Conservation (phyloP, 1,140 invertebrate genomes). For the Stratiolaelaps scimitus region DNA sequence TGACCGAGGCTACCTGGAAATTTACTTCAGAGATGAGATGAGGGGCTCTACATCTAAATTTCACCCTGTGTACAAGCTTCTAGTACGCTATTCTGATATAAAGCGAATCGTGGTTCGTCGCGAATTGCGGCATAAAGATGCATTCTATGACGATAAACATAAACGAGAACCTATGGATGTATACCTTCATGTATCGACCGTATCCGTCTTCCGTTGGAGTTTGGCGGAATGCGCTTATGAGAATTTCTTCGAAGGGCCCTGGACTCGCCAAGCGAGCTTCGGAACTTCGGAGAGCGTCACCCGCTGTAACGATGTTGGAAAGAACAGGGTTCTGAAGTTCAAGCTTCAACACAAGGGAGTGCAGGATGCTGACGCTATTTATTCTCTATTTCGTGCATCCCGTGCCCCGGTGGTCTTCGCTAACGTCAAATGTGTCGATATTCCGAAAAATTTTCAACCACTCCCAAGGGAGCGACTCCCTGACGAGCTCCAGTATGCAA, state of each 20-base stretch:
- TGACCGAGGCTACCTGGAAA: not conserved
- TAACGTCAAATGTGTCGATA: not conserved
- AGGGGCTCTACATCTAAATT: not conserved
- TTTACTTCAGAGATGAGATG: conserved; percentile 21
- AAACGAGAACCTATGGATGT: conserved; percentile 8
- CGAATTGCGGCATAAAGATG: not conserved
- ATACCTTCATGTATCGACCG: not conserved
- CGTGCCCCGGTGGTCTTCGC: not conserved
- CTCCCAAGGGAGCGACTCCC: not conserved
- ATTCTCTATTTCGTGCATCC: not conserved
- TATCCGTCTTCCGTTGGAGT: not conserved
- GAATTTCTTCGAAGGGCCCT: conserved; percentile 1
- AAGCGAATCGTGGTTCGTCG: not conserved
- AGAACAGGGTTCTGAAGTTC: not conserved
- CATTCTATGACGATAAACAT: not conserved
- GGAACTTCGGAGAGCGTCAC: not conserved
- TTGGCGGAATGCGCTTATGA: not conserved
- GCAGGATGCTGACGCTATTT: not conserved
- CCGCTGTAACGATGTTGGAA: not conserved
- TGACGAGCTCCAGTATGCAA: not conserved
- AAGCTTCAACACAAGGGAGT: not conserved
- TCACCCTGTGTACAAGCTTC: not conserved
- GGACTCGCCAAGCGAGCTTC: not conserved
- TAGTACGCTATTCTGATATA: conserved; percentile 5
- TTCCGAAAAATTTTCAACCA: conserved; percentile 12